Percentiles rank a stretch among this genome's conserved stretches.
phyloP scores from a whole-genome alignment of 1,140 invertebrate species.

The Rhopalosiphum maidis region DNA sequence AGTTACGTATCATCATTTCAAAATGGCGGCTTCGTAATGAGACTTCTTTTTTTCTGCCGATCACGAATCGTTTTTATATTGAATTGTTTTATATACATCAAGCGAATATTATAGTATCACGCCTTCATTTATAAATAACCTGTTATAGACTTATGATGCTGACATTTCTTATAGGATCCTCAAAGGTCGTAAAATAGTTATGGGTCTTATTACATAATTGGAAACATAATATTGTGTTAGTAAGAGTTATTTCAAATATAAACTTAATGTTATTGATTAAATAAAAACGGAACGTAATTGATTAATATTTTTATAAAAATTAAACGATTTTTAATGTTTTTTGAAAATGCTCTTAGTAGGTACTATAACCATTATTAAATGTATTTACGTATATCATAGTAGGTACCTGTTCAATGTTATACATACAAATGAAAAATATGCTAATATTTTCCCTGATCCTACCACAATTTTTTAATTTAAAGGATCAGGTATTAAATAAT shows the following conservation, averaged over 20 bases:
- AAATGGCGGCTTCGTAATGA: conserved; percentile 44
- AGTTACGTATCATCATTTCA: conserved; percentile 42
- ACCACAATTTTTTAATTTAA: no score
- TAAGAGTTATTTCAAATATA: not conserved
- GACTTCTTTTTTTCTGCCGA: not conserved
- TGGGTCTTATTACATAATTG: not conserved
- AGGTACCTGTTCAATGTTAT: not conserved
- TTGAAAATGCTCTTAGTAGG: not conserved
- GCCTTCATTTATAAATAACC: conserved; percentile 1
- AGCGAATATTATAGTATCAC: not conserved
- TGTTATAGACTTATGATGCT: not conserved
- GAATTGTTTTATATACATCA: not conserved
- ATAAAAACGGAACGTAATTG: not conserved
- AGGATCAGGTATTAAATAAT: no score
- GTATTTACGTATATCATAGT: not conserved
- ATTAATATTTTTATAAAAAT: not conserved
- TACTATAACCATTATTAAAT: not conserved
- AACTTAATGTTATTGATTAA: not conserved
- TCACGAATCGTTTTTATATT: conserved; percentile 38
- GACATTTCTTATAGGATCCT: not conserved
- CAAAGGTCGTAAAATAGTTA: not conserved
- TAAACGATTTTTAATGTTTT: not conserved
- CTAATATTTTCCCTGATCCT: no score
- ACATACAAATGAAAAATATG: not conserved
- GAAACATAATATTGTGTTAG: not conserved